Conservation (phyloP, 2,113 vertebrate species). For the Crocuta crocuta region DNA sequence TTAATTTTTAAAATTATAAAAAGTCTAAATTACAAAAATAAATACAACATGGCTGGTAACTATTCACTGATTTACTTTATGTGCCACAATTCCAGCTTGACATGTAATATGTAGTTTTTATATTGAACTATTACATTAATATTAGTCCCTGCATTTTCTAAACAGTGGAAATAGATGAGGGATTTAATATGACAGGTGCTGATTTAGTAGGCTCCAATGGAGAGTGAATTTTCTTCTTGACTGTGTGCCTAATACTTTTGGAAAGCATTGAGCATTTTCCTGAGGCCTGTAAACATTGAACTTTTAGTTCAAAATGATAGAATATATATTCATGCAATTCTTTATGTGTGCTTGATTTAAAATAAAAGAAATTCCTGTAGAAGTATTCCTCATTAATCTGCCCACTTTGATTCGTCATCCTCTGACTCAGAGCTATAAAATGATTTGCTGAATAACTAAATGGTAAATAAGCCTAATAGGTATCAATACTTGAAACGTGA, state of each 20-base stretch:
- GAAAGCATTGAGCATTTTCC: constrained; percentile 67
- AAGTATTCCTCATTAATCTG: constrained; percentile 46
- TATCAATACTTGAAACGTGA: not conserved
- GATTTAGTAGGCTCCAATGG: constrained; percentile 66
- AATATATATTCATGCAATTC: constrained; percentile 53
- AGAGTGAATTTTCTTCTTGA: constrained; percentile 71
- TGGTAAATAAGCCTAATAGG: not conserved
- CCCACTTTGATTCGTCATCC: not conserved
- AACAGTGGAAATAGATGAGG: constrained; percentile 58
- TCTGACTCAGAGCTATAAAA: constrained; percentile 21
- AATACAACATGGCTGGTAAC: not conserved
- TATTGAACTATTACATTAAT: constrained; percentile 55
- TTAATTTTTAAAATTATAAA: not conserved
- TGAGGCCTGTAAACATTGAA: constrained; percentile 59
- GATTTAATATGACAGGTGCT: constrained; percentile 70
- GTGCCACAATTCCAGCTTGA: not conserved
- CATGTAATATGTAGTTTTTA: not conserved
- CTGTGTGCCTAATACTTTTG: constrained; percentile 66
- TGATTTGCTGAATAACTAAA: constrained; percentile 18
- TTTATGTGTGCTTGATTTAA: constrained; percentile 63
- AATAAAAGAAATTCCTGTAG: constrained; percentile 26
- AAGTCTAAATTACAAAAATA: not conserved
- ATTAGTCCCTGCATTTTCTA: constrained; percentile 45
- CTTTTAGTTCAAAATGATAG: constrained; percentile 59
- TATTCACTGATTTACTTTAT: not conserved